Evolutionary conservation across 2,113 vertebrate species (phyloP).

Genomic region (Takifugu bimaculatus): DNA sequence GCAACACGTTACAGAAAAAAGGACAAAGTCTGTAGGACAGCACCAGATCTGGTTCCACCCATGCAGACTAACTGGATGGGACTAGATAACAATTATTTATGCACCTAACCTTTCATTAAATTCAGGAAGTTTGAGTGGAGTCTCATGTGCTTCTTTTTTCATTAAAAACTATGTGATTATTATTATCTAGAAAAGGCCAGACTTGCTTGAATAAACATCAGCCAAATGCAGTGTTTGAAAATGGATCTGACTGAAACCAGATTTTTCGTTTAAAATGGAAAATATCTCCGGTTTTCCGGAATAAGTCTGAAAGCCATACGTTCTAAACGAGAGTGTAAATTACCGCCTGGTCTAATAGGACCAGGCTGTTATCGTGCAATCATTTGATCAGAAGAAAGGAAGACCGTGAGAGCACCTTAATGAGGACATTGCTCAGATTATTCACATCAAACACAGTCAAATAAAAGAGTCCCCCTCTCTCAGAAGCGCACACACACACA

Average conservation of each 20-base stretch:
- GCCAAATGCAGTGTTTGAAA: slow-evolving; percentile 7
- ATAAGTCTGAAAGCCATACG: slow-evolving; percentile 46
- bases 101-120: too few species aligned
- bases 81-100: too few species aligned
- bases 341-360: slow-evolving; percentile 46
- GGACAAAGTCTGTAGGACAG: background rate
- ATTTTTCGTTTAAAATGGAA: slow-evolving; percentile 31
- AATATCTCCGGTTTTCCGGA: slow-evolving; percentile 39
- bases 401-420: slow-evolving; percentile 48
- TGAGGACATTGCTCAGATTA: slow-evolving; percentile 36
- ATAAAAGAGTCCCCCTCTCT: slow-evolving; percentile 17
- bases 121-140: too few species aligned
- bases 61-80: too few species aligned
- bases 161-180: too few species aligned
- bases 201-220: too few species aligned
- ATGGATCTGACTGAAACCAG: slow-evolving; percentile 37
- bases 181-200: too few species aligned
- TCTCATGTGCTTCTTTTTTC: too few species aligned
- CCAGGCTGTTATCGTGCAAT: slow-evolving; percentile 52
- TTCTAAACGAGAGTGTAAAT: slow-evolving; percentile 51
- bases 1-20: background rate
- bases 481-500: slow-evolving; percentile 2
- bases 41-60: too few species aligned
- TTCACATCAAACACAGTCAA: slow-evolving; percentile 54
- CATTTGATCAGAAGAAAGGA: slow-evolving; percentile 46